phyloP scores from a whole-genome alignment of 2,113 vertebrate species.

The Chloropsis cyanopogon region DNA sequence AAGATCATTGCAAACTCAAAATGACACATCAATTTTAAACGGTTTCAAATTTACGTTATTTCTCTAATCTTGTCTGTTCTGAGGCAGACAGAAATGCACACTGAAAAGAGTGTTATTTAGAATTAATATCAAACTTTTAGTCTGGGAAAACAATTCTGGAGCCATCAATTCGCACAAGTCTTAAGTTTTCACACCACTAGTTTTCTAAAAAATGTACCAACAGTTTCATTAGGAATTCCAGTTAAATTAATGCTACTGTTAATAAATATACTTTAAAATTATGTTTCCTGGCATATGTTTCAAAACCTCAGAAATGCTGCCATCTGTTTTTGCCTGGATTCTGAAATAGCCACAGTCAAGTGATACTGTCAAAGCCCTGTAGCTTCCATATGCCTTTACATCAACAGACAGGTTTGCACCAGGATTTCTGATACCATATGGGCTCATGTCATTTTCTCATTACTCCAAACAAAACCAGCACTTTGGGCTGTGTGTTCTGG shows the following conservation, averaged over 20 bases:
- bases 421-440: neutral
- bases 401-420: neutral
- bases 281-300: neutral
- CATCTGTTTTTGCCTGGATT: constrained; percentile 42
- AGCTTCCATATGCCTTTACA: constrained; percentile 6
- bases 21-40: constrained; percentile 14
- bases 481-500: neutral
- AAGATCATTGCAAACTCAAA: constrained; percentile 28
- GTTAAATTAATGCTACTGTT: neutral
- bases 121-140: neutral
- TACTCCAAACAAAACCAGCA: neutral
- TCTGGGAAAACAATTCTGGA: neutral
- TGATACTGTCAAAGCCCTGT: neutral
- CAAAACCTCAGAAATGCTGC: neutral
- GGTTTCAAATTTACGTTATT: neutral
- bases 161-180: neutral
- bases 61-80: neutral
- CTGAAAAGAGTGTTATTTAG: neutral
- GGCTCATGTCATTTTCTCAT: neutral
- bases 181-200: neutral
- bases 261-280: neutral
- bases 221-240: neutral
- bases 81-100: neutral
- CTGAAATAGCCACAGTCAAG: constrained; percentile 9
- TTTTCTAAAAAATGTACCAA: neutral